These are phyloP conservation scores for Tamias sibiricus DNA, from an alignment of 2,113 vertebrate genomes.

Conservation along the genomic window DNA sequence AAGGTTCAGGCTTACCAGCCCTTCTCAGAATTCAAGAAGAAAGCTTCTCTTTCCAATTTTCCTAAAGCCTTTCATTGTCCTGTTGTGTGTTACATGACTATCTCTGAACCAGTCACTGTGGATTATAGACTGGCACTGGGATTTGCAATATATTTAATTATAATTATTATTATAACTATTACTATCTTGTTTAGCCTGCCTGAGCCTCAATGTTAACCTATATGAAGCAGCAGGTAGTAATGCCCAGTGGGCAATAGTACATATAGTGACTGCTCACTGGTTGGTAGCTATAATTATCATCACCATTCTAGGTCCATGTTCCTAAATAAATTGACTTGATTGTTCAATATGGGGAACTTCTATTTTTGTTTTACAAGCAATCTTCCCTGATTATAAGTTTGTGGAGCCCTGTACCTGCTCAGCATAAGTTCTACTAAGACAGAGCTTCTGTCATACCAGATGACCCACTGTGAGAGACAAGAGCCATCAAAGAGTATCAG, in stretches of 20 bases:
- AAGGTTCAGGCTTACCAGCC: not conserved
- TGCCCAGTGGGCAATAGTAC: not conserved
- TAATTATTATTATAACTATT: not conserved
- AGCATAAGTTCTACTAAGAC: not conserved
- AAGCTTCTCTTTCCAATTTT: not conserved
- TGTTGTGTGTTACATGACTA: not conserved
- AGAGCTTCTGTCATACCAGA: not conserved
- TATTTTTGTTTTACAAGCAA: not conserved
- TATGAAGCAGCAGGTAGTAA: not conserved
- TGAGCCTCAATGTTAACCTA: not conserved
- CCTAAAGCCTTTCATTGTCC: not conserved
- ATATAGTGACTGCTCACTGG: no score
- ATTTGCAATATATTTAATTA: not conserved
- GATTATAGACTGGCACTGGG: not conserved
- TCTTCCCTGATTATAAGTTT: not conserved
- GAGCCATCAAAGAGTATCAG: not conserved
- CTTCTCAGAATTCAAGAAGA: conserved; percentile 17
- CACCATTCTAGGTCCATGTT: not conserved
- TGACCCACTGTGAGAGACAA: not conserved
- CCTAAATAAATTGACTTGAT: not conserved
- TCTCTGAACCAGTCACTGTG: not conserved
- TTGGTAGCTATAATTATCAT: not conserved
- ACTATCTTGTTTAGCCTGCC: not conserved
- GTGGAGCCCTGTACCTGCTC: not conserved
- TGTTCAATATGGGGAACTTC: not conserved